Evolutionary conservation across 2,888 invertebrate species (phyloP), one percentile per base, ranked within the genome.

Genomic region (Sphaerophoria taeniata): DNA sequence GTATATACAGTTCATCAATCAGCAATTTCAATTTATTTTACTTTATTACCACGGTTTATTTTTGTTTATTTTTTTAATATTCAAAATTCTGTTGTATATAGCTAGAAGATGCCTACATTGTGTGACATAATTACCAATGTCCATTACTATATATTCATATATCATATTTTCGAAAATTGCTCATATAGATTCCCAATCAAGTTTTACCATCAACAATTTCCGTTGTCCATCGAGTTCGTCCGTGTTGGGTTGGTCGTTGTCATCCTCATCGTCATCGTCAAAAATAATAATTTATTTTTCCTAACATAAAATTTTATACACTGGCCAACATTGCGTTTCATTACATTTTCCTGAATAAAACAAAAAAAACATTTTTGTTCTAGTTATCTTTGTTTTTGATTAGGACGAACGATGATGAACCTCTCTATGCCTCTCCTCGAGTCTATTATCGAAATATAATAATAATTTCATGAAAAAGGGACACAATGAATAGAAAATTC

Each of bases 371-470:
- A 14, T 11, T 9, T 53, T 24, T 55, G 34, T 5, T 43, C 3
- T 39, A 24, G 39, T 43, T 60, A 34, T 24, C 14, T 61, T 49
- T 79, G 45, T 61, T 24, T 53, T 77, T 77, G 77, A 61, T 73
- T 67, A 81, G 77, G 31, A 51, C 9, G 39, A 70, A 60, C 9
- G 33, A 63, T 70, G 67, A 67, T 31, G 53, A 67, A 67, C 65
- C 24, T 36, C 6, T 49, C 6, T 16, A 6, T 47, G 14, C n/a
- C 5, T 58, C 4, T 24, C 24, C 24, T 24, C 39, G 16, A 61
- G 43, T 33, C 31, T 11, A 61, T 45, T 16, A 33, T 31, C 31
- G 14, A 61, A 6, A 31, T 7, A 47, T 61, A 45, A 63, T 14
- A 34, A 36, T 47, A 34, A 16, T 60, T 43, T 2, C 33, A 51